phyloP scores from a whole-genome alignment of 37 sponge, comb jelly and placozoan genomes.

The Amphimedon queenslandica region DNA sequence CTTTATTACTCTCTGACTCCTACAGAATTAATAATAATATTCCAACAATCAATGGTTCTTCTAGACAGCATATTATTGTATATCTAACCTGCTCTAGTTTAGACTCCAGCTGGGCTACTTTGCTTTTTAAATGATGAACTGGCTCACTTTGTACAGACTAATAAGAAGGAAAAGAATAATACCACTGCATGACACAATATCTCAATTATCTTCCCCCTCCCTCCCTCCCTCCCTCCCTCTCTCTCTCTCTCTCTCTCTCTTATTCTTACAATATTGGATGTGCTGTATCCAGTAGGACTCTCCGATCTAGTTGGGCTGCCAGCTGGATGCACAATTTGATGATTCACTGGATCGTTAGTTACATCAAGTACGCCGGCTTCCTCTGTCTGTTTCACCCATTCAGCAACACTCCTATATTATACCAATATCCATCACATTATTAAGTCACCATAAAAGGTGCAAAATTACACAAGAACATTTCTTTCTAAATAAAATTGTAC shows the following conservation, averaged over 20 bases:
- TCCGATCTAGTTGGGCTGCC: not conserved
- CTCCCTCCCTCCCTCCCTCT: not conserved
- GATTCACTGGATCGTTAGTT: no score
- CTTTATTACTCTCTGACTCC: slow-evolving; percentile 19
- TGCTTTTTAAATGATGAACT: not conserved
- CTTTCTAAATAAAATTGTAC: no score
- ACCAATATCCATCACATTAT: no score
- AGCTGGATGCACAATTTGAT: not conserved
- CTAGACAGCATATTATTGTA: not conserved
- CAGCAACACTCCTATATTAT: slow-evolving; percentile 12
- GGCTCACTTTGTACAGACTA: not conserved
- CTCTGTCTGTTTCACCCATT: slow-evolving; percentile 35
- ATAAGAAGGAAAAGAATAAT: no score
- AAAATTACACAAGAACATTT: no score
- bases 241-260: not conserved
- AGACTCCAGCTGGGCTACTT: not conserved
- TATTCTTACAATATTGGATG: not conserved
- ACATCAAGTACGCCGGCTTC: not conserved
- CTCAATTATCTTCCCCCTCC: not conserved
- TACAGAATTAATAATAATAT: not conserved
- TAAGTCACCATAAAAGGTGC: no score
- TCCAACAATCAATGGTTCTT: not conserved
- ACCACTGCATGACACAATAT: not conserved
- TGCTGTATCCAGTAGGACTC: not conserved
- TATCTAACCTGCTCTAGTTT: not conserved